These are phyloP conservation scores for Calypte anna DNA, from an alignment of 2,113 vertebrate species.

Conservation along the genomic window DNA sequence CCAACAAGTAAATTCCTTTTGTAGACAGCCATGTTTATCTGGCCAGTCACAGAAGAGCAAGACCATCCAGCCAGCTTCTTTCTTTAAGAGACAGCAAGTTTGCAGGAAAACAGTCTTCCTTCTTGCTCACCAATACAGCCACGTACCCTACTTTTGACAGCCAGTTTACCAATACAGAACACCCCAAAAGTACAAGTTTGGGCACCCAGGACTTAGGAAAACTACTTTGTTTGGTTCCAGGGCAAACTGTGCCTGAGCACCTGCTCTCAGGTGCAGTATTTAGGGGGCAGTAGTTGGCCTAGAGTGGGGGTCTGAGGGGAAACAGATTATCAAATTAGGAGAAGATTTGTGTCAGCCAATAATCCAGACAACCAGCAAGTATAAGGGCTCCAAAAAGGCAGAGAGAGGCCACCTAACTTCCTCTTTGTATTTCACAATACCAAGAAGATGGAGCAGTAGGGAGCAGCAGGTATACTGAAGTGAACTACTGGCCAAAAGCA, in stretches of 20 bases:
- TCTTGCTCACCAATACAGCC: neutral
- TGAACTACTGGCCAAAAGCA: neutral
- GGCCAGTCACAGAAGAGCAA: neutral
- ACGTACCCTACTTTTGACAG: neutral
- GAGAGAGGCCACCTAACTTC: neutral
- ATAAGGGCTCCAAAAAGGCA: neutral
- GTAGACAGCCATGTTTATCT: neutral
- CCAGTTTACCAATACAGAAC: neutral
- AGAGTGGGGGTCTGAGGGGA: fast-evolving
- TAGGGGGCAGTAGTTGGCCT: neutral
- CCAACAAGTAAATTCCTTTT: neutral
- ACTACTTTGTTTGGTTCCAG: neutral
- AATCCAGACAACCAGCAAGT: neutral
- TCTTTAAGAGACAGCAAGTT: neutral
- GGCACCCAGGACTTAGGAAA: neutral
- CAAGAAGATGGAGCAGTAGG: neutral
- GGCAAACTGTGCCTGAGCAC: neutral
- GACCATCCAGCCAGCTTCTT: neutral
- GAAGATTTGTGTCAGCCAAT: neutral
- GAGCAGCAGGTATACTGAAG: neutral
- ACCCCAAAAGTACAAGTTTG: neutral
- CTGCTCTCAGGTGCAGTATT: neutral
- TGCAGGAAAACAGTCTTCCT: neutral
- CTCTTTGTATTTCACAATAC: neutral
- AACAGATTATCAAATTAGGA: neutral